phyloP scores from a whole-genome alignment of 2,888 invertebrate species.

The Bellardia pandia region DNA sequence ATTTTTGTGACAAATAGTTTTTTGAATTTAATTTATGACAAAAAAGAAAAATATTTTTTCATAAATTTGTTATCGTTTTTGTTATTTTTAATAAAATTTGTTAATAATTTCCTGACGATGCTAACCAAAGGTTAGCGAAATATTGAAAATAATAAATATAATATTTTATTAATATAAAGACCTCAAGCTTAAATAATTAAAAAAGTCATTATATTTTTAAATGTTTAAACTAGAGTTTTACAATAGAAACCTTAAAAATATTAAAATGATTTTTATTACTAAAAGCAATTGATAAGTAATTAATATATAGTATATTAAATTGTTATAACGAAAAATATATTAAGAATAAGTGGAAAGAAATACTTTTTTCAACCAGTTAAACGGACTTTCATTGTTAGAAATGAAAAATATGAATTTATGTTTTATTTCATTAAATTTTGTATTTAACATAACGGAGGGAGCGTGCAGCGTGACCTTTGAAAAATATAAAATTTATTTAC shows the following conservation, averaged over 20 bases:
- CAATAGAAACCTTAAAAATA: constrained; percentile 25
- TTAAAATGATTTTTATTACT: constrained; percentile 16
- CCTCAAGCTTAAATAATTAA: too few species aligned
- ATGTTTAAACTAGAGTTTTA: constrained; percentile 36
- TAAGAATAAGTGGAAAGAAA: neutral
- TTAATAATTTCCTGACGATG: too few species aligned
- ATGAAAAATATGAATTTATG: neutral
- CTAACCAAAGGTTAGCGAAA: too few species aligned
- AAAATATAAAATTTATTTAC: constrained; percentile 43
- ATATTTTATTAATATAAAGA: too few species aligned
- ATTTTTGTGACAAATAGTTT: too few species aligned
- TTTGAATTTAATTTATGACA: too few species aligned
- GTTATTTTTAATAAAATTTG: too few species aligned
- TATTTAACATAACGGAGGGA: constrained; percentile 39
- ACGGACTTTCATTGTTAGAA: constrained; percentile 40
- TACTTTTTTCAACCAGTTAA: constrained; percentile 39
- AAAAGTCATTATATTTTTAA: too few species aligned
- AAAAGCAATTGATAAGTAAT: constrained; percentile 1
- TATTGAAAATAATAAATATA: too few species aligned
- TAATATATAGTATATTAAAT: neutral
- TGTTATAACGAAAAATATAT: constrained; percentile 8
- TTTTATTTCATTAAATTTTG: constrained; percentile 1
- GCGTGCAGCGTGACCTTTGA: neutral
- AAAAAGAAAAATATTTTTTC: too few species aligned
- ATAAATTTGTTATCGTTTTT: too few species aligned